Percentiles rank a stretch among this genome's conserved stretches.
These are phyloP conservation scores for Heliangelus exortis DNA, from an alignment of 2,797 vertebrate genomes.

Conservation along the genomic window DNA sequence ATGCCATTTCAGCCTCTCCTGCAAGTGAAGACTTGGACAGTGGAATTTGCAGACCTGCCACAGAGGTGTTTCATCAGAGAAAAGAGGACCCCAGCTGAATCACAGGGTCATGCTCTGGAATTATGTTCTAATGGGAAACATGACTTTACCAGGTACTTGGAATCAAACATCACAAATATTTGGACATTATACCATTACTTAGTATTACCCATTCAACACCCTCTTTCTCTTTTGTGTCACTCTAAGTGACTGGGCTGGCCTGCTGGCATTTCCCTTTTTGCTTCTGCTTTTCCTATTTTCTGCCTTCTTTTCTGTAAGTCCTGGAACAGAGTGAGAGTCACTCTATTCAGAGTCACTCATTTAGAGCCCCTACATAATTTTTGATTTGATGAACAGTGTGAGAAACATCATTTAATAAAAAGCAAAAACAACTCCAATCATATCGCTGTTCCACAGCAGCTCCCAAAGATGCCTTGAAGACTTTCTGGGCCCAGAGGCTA, in stretches of 20 bases:
- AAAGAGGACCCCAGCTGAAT: background rate
- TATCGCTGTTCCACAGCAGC: constrained; percentile 1
- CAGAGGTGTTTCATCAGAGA: background rate
- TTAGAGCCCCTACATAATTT: background rate
- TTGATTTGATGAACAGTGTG: background rate
- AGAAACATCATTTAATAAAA: constrained; percentile 34
- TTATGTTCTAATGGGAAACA: constrained; percentile 31
- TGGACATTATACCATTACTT: background rate
- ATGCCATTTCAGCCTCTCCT: constrained; percentile 19
- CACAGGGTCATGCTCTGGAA: background rate
- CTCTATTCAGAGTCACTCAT: background rate
- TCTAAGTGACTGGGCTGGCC: background rate
- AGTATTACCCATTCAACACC: background rate
- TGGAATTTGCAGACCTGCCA: constrained; percentile 38
- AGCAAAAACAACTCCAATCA: background rate
- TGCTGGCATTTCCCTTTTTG: background rate
- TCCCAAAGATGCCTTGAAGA: constrained; percentile 6
- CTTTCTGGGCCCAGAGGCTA: constrained; percentile 5
- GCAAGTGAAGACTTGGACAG: background rate
- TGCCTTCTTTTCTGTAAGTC: background rate
- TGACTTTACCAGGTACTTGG: background rate
- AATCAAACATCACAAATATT: constrained; percentile 2
- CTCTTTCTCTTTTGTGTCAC: background rate
- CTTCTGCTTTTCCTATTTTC: background rate
- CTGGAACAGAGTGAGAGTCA: background rate